A percentile compares a stretch with the other conserved stretches of the same genome.
Evolutionary conservation across 2,888 invertebrate species (phyloP).

Genomic region (Pseudoips prasinana): DNA sequence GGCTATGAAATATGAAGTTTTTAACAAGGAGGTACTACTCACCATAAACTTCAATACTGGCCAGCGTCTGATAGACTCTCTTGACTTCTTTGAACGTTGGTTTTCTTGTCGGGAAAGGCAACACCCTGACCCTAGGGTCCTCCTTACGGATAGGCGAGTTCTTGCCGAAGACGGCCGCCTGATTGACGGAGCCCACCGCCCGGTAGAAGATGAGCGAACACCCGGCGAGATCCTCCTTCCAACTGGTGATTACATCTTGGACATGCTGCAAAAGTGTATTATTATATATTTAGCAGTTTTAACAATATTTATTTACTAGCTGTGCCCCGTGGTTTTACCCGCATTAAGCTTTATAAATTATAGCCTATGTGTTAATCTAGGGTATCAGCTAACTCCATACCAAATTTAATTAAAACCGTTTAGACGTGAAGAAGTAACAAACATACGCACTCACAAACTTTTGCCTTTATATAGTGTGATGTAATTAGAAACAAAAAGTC

Average conservation of each 20-base stretch:
- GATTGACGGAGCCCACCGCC: constrained; percentile 88
- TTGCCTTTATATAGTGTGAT: too few relatives aligned
- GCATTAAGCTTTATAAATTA: too few relatives aligned
- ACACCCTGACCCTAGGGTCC: constrained; percentile 84
- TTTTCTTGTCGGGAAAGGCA: constrained; percentile 92
- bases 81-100: constrained; percentile 91
- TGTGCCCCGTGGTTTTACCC: too few relatives aligned
- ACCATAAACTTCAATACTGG: constrained; percentile 86
- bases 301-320: too few relatives aligned
- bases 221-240: constrained; percentile 84
- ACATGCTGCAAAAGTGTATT: constrained; percentile 87
- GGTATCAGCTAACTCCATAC: too few relatives aligned
- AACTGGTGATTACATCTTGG: constrained; percentile 85
- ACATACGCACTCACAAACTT: too few relatives aligned
- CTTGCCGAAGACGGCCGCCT: constrained; percentile 88
- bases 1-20: too few relatives aligned
- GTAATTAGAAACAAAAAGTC: too few relatives aligned
- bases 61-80: constrained; percentile 86
- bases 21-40: constrained; percentile 35
- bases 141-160: constrained; percentile 84
- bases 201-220: constrained; percentile 89
- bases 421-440: too few relatives aligned
- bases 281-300: too few relatives aligned
- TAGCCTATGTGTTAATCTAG: too few relatives aligned
- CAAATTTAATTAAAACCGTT: too few relatives aligned